These are phyloP conservation scores for Epizoanthus fatuus DNA, from an alignment of 92 coral and sea anemone genomes.

Conservation along the genomic window DNA sequence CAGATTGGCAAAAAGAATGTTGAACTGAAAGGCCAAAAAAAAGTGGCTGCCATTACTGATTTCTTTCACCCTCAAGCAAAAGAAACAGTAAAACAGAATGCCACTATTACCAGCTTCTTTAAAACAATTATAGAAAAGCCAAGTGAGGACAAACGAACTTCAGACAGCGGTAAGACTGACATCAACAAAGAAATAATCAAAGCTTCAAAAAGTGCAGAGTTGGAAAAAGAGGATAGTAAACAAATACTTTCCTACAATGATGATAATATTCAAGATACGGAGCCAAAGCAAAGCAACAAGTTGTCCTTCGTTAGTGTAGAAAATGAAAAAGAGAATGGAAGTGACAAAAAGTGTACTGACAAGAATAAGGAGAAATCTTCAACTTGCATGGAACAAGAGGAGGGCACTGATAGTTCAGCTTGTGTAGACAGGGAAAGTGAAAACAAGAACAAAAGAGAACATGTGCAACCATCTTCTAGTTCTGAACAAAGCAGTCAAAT, in stretches of 20 bases:
- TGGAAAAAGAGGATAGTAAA: neutral
- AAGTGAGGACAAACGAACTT: neutral
- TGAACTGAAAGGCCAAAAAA: conserved; percentile 8
- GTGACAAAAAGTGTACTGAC: neutral
- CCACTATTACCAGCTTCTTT: conserved; percentile 7
- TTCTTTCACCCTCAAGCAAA: conserved; percentile 21
- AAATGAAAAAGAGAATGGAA: neutral
- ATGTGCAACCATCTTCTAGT: neutral
- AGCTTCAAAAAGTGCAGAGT: neutral
- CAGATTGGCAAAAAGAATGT: neutral
- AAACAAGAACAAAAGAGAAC: neutral
- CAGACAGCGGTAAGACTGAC: neutral
- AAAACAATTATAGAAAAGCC: neutral
- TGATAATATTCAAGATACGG: neutral
- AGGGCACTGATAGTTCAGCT: neutral
- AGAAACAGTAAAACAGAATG: neutral
- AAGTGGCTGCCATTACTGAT: neutral
- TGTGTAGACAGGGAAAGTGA: neutral
- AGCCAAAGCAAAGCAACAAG: neutral
- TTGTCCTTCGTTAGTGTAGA: neutral
- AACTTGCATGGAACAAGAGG: neutral
- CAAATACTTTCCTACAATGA: neutral
- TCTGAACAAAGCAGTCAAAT: neutral
- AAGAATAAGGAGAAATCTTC: neutral
- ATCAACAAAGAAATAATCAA: neutral